Conservation (phyloP, 2,797 vertebrate genomes). For the Megaceryle alcyon region DNA sequence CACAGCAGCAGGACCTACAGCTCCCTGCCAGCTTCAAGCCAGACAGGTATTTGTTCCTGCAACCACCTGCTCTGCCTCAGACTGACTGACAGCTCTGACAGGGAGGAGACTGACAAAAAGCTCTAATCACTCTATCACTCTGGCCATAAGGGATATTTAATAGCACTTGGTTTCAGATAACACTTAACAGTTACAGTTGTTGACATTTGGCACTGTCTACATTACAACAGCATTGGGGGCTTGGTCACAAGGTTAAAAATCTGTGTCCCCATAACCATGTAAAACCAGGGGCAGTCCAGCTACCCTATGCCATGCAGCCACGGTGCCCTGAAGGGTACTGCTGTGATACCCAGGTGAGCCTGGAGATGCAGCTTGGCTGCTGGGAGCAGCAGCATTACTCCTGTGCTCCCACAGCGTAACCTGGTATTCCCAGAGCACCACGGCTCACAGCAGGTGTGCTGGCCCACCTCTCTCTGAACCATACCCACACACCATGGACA, state of each 20-base stretch:
- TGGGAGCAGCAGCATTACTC: fast-evolving
- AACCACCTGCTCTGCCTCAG: background rate
- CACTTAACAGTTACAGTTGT: background rate
- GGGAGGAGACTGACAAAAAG: background rate
- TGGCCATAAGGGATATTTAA: conserved; percentile 7
- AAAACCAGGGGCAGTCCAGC: background rate
- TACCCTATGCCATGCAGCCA: background rate
- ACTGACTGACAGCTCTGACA: fast-evolving
- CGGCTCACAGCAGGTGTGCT: background rate
- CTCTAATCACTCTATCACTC: background rate
- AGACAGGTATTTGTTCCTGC: background rate
- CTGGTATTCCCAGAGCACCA: background rate
- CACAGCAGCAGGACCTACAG: background rate
- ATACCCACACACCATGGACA: background rate
- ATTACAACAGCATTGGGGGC: background rate
- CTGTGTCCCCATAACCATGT: background rate
- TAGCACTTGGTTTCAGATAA: background rate
- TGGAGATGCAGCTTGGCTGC: fast-evolving
- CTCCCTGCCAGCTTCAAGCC: background rate
- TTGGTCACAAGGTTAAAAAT: background rate
- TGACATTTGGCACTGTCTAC: background rate
- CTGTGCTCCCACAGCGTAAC: background rate
- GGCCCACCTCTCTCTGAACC: background rate
- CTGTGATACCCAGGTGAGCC: background rate
- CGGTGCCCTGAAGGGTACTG: fast-evolving